Evolutionary conservation across 2,797 vertebrate species (phyloP).

Genomic region (Danio choprae): DNA sequence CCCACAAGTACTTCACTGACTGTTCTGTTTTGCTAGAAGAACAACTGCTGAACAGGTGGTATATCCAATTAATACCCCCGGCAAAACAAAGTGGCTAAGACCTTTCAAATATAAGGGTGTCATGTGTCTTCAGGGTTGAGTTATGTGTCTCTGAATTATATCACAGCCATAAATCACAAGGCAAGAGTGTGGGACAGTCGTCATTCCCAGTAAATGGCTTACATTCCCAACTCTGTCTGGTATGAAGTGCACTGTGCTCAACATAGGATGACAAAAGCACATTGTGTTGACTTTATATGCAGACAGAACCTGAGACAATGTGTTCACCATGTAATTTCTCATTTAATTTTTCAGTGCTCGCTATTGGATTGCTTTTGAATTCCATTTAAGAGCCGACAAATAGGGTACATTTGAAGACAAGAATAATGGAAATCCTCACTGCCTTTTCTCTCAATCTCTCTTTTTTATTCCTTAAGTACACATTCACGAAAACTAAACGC

Average conservation of each 20-base stretch:
- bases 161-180: conserved; percentile 39
- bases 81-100: conserved; percentile 73
- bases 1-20: conserved; percentile 25
- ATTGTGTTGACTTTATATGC: background rate
- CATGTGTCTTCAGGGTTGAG: conserved; percentile 44
- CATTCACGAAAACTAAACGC: background rate
- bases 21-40: conserved; percentile 42
- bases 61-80: conserved; percentile 68
- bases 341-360: background rate
- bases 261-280: background rate
- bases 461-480: background rate
- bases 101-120: conserved; percentile 39
- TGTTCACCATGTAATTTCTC: background rate
- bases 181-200: conserved; percentile 1
- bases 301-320: background rate
- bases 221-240: conserved; percentile 11
- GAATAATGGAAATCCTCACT: background rate
- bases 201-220: conserved; percentile 24
- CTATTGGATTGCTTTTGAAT: conserved; percentile 2
- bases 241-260: background rate
- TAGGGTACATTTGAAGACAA: conserved; percentile 5
- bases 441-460: background rate
- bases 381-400: conserved; percentile 10
- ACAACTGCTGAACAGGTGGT: conserved; percentile 74
- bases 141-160: conserved; percentile 42